Evolutionary conservation across 1,140 invertebrate species (phyloP), one percentile per base, ranked within the genome.

Genomic region (Eupristina koningsbergeri): DNA sequence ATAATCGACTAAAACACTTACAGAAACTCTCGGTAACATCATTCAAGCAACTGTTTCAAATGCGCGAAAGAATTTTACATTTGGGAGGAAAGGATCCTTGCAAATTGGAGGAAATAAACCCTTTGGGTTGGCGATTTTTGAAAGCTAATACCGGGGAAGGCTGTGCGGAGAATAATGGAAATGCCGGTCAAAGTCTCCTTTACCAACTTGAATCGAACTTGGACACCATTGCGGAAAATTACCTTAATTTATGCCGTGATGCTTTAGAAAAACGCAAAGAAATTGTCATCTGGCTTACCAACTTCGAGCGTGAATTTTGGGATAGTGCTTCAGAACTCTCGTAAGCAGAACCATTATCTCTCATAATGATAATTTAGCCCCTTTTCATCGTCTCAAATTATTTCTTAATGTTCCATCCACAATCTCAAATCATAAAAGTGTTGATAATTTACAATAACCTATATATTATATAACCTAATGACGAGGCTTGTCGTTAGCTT

Each of bases 51-150:
- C 84, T 91, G 41, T 75, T 71, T 2, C 86, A 87, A n/a, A 69
- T 91, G 7, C 87, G 89, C 0, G 87, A 91, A 6, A 90, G 89
- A 58, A 74, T 91, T 41, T 85, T 91, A 13, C 76, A 81, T 0
- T 69, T 3, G 19, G 90, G 90, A 5, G 85, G 69, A 0, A 90
- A 88, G 61, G 90, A 91, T 84, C 89, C 90, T 0, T 89, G 89
- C 2, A 87, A 86, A 50, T 31, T 88, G 5, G 89, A 91, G 5
- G 85, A 86, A 1, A 53, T 86, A 26, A 84, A 64, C 34, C 61
- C 61, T 11, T 29, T 76, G 29, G 67, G 36, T 7, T 41, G 6
- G 17, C n/a, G 36, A 26, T 71, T 71, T 9, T 6, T 41, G 0
- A 71, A 71, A 5, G 36, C 0, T 11, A 41, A 41, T 8, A 9